Conservation (phyloP, 2,888 invertebrate genomes). For the Timandra comae region DNA sequence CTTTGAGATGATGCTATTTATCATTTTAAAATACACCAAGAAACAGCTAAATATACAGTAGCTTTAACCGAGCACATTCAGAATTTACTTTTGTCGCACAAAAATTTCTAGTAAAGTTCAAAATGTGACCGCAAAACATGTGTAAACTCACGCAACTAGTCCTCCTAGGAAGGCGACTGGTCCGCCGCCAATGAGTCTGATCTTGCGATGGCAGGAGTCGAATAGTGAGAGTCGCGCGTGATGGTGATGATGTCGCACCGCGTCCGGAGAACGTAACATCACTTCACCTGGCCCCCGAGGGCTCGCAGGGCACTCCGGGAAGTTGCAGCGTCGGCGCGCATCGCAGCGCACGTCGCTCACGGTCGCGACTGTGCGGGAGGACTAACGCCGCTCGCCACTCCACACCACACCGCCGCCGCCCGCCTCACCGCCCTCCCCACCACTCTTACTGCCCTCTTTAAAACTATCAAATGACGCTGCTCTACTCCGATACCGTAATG, state of each 20-base stretch:
- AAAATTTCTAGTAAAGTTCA: too few species aligned
- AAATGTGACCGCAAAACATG: too few species aligned
- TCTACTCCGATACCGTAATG: background rate
- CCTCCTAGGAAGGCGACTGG: conserved; percentile 81
- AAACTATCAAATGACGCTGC: background rate
- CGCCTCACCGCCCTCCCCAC: conserved; percentile 36
- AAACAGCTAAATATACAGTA: too few species aligned
- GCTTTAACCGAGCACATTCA: too few species aligned
- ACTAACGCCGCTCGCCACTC: background rate
- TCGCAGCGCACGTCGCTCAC: conserved; percentile 75
- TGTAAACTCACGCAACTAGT: conserved; percentile 81
- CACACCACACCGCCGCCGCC: conserved; percentile 38
- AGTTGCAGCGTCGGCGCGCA: conserved; percentile 44
- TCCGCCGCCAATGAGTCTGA: conserved; percentile 81
- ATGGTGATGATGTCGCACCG: conserved; percentile 55
- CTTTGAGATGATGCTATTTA: too few species aligned
- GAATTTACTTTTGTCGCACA: too few species aligned
- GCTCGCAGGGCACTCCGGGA: conserved; percentile 46
- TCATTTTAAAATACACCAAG: too few species aligned
- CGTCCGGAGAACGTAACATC: conserved; percentile 64
- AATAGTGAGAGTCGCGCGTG: conserved; percentile 79
- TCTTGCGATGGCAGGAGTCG: conserved; percentile 84
- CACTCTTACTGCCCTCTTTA: conserved; percentile 5
- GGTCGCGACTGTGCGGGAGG: background rate
- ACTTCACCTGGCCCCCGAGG: conserved; percentile 18